Evolutionary conservation across 2,888 invertebrate genomes (phyloP).

Genomic region (Clusia tigrina): DNA sequence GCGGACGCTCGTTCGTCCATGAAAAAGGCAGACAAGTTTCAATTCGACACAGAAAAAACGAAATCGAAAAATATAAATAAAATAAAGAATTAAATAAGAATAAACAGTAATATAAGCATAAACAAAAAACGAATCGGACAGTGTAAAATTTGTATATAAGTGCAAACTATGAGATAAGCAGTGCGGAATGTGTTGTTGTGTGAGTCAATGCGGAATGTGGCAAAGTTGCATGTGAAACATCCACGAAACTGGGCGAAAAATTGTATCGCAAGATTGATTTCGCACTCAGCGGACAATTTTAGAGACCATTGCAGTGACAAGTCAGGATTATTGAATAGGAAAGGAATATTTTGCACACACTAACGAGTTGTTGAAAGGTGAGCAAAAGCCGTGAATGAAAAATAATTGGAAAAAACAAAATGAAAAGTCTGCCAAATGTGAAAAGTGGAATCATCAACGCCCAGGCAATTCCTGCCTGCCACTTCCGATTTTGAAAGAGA

Average conservation of each 20-base stretch:
- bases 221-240: not conserved
- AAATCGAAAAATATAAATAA: not conserved
- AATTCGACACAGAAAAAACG: not conserved
- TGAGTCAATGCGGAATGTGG: conserved; percentile 1
- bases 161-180: no score
- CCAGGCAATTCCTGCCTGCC: conserved; percentile 19
- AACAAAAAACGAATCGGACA: not conserved
- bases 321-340: not conserved
- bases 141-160: not conserved
- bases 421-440: not conserved
- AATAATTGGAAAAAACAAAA: not conserved
- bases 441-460: conserved; percentile 28
- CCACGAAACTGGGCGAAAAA: not conserved
- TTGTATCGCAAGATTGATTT: no score
- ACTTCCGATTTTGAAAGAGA: conserved; percentile 19
- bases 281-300: not conserved
- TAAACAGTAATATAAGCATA: not conserved
- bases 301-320: not conserved
- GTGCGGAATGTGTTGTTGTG: no score
- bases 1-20: conserved; percentile 19
- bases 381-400: not conserved
- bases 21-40: not conserved
- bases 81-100: no score
- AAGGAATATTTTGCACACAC: not conserved
- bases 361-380: not conserved